Conservation (phyloP, 1,140 invertebrate genomes). For the Vanessa tameamea region DNA sequence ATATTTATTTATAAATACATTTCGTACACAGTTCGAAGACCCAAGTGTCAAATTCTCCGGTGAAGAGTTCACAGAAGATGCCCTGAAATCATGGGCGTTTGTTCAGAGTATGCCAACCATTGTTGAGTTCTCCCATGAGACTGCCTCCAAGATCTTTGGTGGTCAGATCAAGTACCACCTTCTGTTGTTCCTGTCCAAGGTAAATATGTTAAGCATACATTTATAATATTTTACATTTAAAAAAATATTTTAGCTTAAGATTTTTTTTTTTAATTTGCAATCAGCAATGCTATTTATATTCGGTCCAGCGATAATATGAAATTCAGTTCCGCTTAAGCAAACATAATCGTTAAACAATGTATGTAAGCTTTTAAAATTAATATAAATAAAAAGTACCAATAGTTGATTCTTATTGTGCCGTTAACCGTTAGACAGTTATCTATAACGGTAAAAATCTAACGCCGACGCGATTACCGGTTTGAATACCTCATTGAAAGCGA, state of each 20-base stretch:
- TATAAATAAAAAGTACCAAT: not conserved
- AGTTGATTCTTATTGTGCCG: not conserved
- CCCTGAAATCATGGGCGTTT: constrained; percentile 91
- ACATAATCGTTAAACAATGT: too few relatives aligned
- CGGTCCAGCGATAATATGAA: too few relatives aligned
- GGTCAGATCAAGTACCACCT: constrained; percentile 98
- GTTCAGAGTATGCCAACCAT: constrained; percentile 94
- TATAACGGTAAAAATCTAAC: constrained; percentile 1
- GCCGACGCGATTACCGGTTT: not conserved
- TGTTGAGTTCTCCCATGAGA: constrained; percentile 99
- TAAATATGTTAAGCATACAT: constrained; percentile 33
- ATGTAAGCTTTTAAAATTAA: too few relatives aligned
- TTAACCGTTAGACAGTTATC: not conserved
- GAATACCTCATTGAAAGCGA: not conserved
- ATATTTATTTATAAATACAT: too few relatives aligned
- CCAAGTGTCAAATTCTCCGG: constrained; percentile 89
- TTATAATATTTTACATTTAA: not conserved
- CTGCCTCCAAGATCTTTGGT: constrained; percentile 97
- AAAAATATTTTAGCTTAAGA: too few relatives aligned
- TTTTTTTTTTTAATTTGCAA: too few relatives aligned
- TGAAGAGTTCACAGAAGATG: constrained; percentile 84
- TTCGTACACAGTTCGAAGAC: constrained; percentile 90
- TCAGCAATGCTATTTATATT: too few relatives aligned
- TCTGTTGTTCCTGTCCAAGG: constrained; percentile 96
- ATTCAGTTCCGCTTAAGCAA: too few relatives aligned